Evolutionary conservation across 2,888 invertebrate genomes (phyloP), one percentile per base, ranked within the genome.

Genomic region (Amphipyra berbera): DNA sequence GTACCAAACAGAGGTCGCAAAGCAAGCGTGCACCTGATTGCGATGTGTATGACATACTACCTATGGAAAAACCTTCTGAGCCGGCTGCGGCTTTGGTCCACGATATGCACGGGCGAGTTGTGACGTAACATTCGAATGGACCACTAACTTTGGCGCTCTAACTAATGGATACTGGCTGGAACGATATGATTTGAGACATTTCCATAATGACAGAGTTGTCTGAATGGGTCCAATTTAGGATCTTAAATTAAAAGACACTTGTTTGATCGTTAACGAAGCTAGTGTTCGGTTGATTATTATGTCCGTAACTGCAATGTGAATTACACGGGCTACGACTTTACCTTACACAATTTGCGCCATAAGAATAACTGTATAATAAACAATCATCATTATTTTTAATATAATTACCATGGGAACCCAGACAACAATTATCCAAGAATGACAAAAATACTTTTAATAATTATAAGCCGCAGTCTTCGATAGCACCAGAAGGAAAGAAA

Each of bases 21-120:
- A 49, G 48, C 46, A 68, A 67, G 65, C 84, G 82, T 82, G 83
- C 81, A 78, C 55, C 65, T 71, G 64, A 52, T 45, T 61, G 62
- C 67, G 73, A 61, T 42, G 81, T 68, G 66, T 63, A 62, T 69
- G 68, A 61, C 61, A 70, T 68, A 86, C 84, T 86, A n/a, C n/a
- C n/a, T n/a, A 83, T 81, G 60, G 76, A 71, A 76, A 77, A 77
- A 63, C 67, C 70, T 79, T 65, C 55, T 37, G 58, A 59, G 56
- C 53, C 45, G 52, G 27, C 45, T 55, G 62, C 64, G 61, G 64
- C 72, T 68, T 60, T 64, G 75, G 81, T 68, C 68, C 76, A 70
- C 75, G 82, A 69, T 75, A 75, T 83, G 80, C 82, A 77, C 63
- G 65, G 67, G 69, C 81, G 78, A 76, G 64, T 57, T 55, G 63